Evolutionary conservation across 1,140 invertebrate genomes (phyloP), one percentile per base, ranked within the genome.

Genomic region (Battus philenor): DNA sequence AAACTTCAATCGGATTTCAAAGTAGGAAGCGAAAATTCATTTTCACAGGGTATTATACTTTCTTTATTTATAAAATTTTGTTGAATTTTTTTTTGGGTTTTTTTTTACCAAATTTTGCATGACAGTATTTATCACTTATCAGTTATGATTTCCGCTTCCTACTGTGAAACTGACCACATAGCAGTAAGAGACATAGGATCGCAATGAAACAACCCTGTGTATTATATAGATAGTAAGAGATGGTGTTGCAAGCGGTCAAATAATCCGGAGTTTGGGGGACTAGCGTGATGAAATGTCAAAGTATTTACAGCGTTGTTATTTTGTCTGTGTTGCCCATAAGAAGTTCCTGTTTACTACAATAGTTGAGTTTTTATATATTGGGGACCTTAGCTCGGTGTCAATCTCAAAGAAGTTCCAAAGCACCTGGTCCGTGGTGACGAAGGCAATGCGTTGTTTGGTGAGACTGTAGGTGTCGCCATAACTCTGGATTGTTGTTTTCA

Each of bases 401-500:
- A n/a, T n/a, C n/a, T n/a, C n/a, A n/a, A n/a, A n/a, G n/a, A n/a
- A n/a, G n/a, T n/a, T n/a, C n/a, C n/a, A n/a, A n/a, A n/a, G n/a
- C n/a, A n/a, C n/a, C n/a, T n/a, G n/a, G n/a, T n/a, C n/a, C n/a
- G n/a, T n/a, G n/a, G n/a, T n/a, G n/a, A n/a, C n/a, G n/a, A n/a
- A n/a, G n/a, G n/a, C n/a, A n/a, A n/a, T n/a, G n/a, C n/a, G n/a
- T n/a, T n/a, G n/a, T n/a, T n/a, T 52, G 17, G 50, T 57, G 63
- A 66, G 67, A 68, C 67, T 73, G 69, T 61, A 50, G 54, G 47
- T 55, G 57, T 65, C 47, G 43, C 64, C 51, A 50, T 50, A 70
- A 74, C 70, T 77, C 68, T 74, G 73, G 73, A 77, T 77, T 77
- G 73, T 73, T 71, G 53, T 68, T 59, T 59, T 50, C 46, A 64